Base-by-base conservation (phyloP, 2,797 vertebrate species). In the Sebastiscus tertius region DNA sequence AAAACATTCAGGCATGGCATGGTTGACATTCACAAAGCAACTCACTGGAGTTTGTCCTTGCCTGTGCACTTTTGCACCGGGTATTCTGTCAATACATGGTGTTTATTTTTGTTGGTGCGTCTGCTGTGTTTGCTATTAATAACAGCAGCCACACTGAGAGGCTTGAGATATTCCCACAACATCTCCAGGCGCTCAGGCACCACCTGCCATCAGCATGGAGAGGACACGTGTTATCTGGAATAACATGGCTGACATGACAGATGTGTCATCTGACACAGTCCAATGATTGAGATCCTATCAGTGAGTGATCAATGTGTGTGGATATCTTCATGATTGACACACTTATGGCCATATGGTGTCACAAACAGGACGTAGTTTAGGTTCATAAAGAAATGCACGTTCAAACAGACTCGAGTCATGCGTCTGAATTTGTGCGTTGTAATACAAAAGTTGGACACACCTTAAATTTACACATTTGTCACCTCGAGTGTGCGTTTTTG, bases 91-190 rank as follows among this genome's bases (percentile, higher is more conserved):
- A 83, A 58, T 82, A 79, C 58, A 34, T 9, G 2, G n/a, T 75
- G 72, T 84, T n/a, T 70, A 42, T 80, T 72, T 61, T 20, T 71
- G 77, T 79, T n/a, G 18, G 59, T 80, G 46, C 74, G 56, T 79
- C 29, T 77, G 69, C 81, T 42, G 46, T 77, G 62, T 85, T 81
- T 82, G 62, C 72, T 75, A 77, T 87, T 82, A 83, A 79, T 84
- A 87, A 82, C 73, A 69, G 75, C 78, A 75, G 77, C 72, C 79
- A 71, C 75, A 80, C 76, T 70, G 61, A 83, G 74, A 77, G 79
- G 77, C 42, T 72, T 54, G 65, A 79, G 55, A 75, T 82, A 78
- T 82, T 76, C 73, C 87, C 75, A 77, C 67, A 82, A 75, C 76
- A 84, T 79, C 71, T 81, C 33, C 33, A 60, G 55, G 58, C 63